These are phyloP conservation scores for Leptestheria dahalacensis DNA, from an alignment of 1,140 invertebrate species.

Conservation along the genomic window DNA sequence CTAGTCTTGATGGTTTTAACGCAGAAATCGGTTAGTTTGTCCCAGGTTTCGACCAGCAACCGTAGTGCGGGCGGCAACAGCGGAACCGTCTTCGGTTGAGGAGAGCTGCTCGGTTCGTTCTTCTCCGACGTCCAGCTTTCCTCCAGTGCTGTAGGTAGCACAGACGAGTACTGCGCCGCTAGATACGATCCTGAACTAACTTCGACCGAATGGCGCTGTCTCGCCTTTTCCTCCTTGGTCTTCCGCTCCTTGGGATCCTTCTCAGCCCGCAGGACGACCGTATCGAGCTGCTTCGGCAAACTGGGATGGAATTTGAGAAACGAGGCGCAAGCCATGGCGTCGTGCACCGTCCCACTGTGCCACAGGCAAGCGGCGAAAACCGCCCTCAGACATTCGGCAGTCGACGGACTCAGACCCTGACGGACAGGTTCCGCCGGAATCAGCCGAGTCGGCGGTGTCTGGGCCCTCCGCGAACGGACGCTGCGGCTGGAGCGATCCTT, in stretches of 20 bases:
- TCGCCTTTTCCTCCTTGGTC: constrained; percentile 28
- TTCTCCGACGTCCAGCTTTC: constrained; percentile 10
- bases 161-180: constrained; percentile 32
- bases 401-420: constrained; percentile 75
- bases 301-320: constrained; percentile 89
- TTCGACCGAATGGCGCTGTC: constrained; percentile 72
- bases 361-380: constrained; percentile 91
- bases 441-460: constrained; percentile 21
- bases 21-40: constrained; percentile 33
- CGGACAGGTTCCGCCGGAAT: constrained; percentile 38
- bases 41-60: constrained; percentile 32
- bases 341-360: constrained; percentile 94
- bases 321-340: constrained; percentile 91
- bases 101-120: background rate
- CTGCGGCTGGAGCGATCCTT: constrained; percentile 33
- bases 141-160: constrained; percentile 8
- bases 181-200: constrained; percentile 62
- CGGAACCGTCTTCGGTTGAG: constrained; percentile 8
- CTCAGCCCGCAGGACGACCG: constrained; percentile 39
- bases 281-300: constrained; percentile 59
- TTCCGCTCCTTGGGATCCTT: constrained; percentile 11
- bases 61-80: constrained; percentile 66
- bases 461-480: background rate
- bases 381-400: constrained; percentile 78
- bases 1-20: background rate